These are phyloP conservation scores for Thyatira batis DNA, from an alignment of 2,888 invertebrate genomes.

Conservation along the genomic window DNA sequence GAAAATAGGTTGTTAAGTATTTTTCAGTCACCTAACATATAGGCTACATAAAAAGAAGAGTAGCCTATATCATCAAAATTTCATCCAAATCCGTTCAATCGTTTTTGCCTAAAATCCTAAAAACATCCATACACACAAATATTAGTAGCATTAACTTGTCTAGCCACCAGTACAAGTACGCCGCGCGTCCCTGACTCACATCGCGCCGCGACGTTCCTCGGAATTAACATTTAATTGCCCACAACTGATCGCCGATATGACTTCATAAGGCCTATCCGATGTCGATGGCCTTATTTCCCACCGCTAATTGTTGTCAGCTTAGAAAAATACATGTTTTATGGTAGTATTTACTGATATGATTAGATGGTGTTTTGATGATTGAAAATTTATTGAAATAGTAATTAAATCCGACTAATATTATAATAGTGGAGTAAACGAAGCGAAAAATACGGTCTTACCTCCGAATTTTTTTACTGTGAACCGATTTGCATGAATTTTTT, in stretches of 20 bases:
- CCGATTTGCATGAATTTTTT: too few species aligned
- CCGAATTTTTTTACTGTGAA: too few species aligned
- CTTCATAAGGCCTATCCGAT: conserved; percentile 34
- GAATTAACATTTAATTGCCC: conserved; percentile 62
- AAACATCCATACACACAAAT: neutral
- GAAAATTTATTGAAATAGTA: neutral
- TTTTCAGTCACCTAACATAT: too few species aligned
- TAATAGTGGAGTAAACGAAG: too few species aligned
- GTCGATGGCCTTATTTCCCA: conserved; percentile 33
- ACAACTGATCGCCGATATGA: conserved; percentile 43
- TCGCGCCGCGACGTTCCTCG: conserved; percentile 36
- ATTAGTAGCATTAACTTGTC: conserved; percentile 6
- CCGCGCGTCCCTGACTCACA: conserved; percentile 56
- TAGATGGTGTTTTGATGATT: neutral
- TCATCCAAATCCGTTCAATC: too few species aligned
- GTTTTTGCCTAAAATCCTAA: too few species aligned
- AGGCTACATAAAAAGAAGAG: too few species aligned
- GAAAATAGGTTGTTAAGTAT: too few species aligned
- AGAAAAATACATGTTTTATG: neutral
- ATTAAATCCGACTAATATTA: too few species aligned
- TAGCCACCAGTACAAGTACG: conserved; percentile 25
- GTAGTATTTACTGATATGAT: neutral
- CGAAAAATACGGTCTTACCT: too few species aligned
- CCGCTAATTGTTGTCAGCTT: neutral
- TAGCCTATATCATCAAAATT: too few species aligned